Conservation (phyloP, 2,888 invertebrate species). For the Brenthis daphne region DNA sequence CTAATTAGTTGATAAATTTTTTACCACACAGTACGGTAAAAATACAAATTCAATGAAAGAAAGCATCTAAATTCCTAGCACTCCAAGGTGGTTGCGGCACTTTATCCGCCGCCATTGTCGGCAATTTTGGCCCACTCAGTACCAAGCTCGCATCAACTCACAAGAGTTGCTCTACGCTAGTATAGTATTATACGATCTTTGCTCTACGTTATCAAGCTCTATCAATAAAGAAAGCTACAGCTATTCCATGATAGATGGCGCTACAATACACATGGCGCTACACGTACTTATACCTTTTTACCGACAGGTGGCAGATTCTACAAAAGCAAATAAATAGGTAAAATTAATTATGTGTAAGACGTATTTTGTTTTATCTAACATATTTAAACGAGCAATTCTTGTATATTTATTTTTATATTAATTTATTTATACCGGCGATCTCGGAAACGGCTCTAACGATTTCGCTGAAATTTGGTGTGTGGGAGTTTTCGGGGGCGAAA, state of each 20-base stretch:
- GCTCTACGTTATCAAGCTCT: background rate
- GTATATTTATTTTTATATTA: too few relatives aligned
- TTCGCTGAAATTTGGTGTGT: too few relatives aligned
- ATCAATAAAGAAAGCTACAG: background rate
- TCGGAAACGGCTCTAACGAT: too few relatives aligned
- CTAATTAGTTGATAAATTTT: too few relatives aligned
- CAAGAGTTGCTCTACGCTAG: background rate
- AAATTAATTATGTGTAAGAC: too few relatives aligned
- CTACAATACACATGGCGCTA: background rate
- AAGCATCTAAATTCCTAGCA: background rate
- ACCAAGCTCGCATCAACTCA: conserved; percentile 34
- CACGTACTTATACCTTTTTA: background rate
- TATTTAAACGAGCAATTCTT: too few relatives aligned
- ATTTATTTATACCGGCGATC: too few relatives aligned
- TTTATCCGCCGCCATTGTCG: conserved; percentile 39
- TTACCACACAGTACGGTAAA: too few relatives aligned
- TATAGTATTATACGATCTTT: too few relatives aligned
- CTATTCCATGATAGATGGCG: conserved; percentile 40
- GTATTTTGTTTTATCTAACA: too few relatives aligned
- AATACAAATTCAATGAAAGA: too few relatives aligned
- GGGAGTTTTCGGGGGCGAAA: too few relatives aligned
- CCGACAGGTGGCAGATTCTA: background rate
- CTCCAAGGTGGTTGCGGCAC: background rate
- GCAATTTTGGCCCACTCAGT: conserved; percentile 41
- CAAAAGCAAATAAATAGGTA: background rate